A percentile compares a stretch with the other conserved stretches of the same genome.
phyloP scores from a whole-genome alignment of 1,140 invertebrate species.

The Heterodera carotae region DNA sequence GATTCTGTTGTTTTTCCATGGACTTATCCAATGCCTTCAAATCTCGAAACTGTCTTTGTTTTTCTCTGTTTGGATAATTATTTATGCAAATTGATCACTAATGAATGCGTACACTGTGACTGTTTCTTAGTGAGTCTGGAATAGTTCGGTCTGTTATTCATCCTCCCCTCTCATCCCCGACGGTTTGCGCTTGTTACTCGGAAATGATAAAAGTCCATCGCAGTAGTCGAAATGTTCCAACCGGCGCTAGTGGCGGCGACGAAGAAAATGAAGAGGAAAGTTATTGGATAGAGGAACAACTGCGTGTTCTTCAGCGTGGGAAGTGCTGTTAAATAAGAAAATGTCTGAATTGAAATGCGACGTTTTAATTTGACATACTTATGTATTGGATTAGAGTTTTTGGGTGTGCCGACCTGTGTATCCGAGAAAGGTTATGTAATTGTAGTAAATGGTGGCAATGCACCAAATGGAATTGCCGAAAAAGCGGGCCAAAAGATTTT shows the following conservation, averaged over 20 bases:
- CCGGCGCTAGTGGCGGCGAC: constrained; percentile 74
- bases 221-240: constrained; percentile 73
- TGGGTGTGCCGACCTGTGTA: constrained; percentile 78
- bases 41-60: constrained; percentile 10
- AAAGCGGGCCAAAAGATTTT: constrained; percentile 73
- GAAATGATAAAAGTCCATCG: constrained; percentile 79
- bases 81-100: constrained; percentile 17
- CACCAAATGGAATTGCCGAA: constrained; percentile 93
- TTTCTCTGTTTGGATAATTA: constrained; percentile 13
- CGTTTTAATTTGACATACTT: no score
- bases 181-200: constrained; percentile 40
- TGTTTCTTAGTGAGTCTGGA: no score
- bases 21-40: no score
- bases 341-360: no score
- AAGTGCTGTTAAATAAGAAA: constrained; percentile 77
- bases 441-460: constrained; percentile 84
- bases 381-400: no score
- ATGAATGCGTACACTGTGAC: not conserved
- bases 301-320: constrained; percentile 81
- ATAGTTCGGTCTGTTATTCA: no score
- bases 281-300: constrained; percentile 82
- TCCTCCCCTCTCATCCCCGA: not conserved
- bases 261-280: constrained; percentile 78
- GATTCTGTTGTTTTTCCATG: no score
- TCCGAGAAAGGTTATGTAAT: constrained; percentile 96